These are phyloP conservation scores for Corbicula japonica DNA, from an alignment of 2,888 invertebrate species.

Conservation along the genomic window DNA sequence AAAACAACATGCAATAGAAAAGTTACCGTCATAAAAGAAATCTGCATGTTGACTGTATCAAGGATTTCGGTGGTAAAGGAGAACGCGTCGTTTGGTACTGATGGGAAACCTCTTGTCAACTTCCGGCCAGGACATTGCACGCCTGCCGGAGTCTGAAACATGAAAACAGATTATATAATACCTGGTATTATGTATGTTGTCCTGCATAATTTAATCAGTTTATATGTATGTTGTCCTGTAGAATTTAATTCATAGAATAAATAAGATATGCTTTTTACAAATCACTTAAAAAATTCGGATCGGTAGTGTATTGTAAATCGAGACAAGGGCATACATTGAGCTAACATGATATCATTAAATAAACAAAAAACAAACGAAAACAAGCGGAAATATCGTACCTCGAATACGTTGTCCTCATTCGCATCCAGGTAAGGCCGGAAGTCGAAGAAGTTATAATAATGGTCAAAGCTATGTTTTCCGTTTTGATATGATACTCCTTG, in stretches of 20 bases:
- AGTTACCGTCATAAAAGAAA: slow-evolving; percentile 72
- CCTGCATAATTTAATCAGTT: no score
- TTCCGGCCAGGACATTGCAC: slow-evolving; percentile 71
- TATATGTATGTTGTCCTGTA: no score
- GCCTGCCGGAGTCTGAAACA: slow-evolving; percentile 73
- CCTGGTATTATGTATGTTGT: no score
- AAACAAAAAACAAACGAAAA: no score
- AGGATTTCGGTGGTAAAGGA: slow-evolving; percentile 72
- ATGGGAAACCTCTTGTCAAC: slow-evolving; percentile 62
- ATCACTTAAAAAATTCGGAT: no score
- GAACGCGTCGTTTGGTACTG: slow-evolving; percentile 67
- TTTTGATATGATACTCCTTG: slow-evolving; percentile 61
- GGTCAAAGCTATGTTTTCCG: slow-evolving; percentile 62
- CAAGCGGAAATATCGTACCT: no score
- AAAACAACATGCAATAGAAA: neutral
- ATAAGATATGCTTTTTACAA: no score
- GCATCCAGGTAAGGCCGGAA: slow-evolving; percentile 58
- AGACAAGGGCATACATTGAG: no score
- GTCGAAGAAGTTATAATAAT: slow-evolving; percentile 74
- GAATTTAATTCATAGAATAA: no score
- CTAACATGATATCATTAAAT: no score
- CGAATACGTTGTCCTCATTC: slow-evolving; percentile 52
- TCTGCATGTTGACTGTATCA: slow-evolving; percentile 43
- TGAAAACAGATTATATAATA: neutral
- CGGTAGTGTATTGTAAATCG: no score